Percentiles rank a stretch among this genome's conserved stretches.
Conservation (phyloP, 35 echinoderm and acorn worm species). For the Diadema setosum region DNA sequence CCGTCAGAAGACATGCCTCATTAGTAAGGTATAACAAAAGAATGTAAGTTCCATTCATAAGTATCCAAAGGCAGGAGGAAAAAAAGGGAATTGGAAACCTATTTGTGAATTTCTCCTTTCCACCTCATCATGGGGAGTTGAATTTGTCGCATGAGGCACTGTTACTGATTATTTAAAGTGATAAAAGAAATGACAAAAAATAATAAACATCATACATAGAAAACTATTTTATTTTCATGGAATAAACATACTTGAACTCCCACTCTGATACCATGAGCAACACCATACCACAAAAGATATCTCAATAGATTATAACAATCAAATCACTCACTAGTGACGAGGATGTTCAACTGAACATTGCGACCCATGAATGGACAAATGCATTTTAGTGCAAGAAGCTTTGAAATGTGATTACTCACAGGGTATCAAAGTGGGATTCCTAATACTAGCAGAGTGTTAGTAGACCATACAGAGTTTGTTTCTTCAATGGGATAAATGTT, state of each 20-base stretch:
- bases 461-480: too few species aligned
- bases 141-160: neutral
- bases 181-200: neutral
- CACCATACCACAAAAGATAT: neutral
- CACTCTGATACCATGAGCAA: neutral
- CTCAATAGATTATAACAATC: neutral
- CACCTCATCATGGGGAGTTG: neutral
- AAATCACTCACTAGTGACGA: neutral
- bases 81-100: neutral
- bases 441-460: too few species aligned
- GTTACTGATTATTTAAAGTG: neutral
- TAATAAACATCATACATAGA: neutral
- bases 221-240: neutral
- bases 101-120: neutral
- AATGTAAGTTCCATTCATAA: neutral
- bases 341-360: too few species aligned
- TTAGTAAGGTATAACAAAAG: neutral
- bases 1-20: slow-evolving; percentile 1
- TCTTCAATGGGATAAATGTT: too few species aligned
- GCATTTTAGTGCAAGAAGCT: too few species aligned
- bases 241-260: too few species aligned
- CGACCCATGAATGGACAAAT: too few species aligned
- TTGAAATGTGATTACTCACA: too few species aligned
- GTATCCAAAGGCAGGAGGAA: neutral
- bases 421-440: too few species aligned